Conservation (phyloP, 2,113 vertebrate genomes). For the Ellobius talpinus region DNA sequence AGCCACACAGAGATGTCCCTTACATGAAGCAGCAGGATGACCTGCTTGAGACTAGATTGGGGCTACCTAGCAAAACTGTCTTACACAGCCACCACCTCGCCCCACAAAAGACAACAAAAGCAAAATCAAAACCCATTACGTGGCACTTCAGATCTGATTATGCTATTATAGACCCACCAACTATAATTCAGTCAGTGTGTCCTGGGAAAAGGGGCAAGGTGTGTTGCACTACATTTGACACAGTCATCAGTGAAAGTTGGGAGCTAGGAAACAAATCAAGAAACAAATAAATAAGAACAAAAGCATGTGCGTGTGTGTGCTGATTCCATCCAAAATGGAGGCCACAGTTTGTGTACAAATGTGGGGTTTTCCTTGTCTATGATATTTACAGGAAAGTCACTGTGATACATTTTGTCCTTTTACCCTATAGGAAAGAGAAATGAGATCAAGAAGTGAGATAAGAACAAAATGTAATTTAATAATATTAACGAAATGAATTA, state of each 20-base stretch:
- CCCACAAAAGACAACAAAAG: neutral
- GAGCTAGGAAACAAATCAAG: neutral
- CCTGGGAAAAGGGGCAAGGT: neutral
- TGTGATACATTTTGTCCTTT: neutral
- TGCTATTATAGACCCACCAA: neutral
- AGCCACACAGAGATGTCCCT: neutral
- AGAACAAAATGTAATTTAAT: neutral
- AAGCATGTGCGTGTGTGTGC: neutral
- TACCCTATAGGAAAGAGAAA: neutral
- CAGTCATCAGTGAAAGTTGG: neutral
- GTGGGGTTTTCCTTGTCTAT: neutral
- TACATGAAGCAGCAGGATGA: too few species aligned
- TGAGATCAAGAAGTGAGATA: neutral
- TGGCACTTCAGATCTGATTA: neutral
- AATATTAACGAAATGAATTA: neutral
- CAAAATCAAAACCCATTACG: neutral
- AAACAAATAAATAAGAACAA: neutral
- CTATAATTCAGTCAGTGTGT: neutral
- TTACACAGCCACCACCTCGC: neutral
- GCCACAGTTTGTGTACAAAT: neutral
- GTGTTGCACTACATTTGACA: neutral
- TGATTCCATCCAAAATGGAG: neutral
- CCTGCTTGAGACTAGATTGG: too few species aligned
- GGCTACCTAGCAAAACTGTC: neutral
- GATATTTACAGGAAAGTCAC: neutral